Evolutionary conservation across 2,113 vertebrate genomes (phyloP).

Genomic region (Orthonyx spaldingii): DNA sequence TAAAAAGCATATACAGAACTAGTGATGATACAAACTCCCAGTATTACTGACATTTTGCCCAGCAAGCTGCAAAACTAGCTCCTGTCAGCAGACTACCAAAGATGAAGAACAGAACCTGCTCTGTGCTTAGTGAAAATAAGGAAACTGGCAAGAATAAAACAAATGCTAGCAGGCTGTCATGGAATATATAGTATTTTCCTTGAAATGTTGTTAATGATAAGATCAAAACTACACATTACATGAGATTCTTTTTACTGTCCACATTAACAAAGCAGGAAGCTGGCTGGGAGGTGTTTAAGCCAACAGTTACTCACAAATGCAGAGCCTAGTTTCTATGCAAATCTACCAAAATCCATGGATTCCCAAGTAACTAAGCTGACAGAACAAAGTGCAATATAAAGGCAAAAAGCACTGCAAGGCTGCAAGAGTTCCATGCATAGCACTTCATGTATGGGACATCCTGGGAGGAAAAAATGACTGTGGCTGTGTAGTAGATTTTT

Average conservation of each 20-base stretch:
- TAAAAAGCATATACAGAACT: background rate
- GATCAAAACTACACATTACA: background rate
- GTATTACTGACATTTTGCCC: background rate
- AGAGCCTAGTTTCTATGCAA: background rate
- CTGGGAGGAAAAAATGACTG: rapidly evolving
- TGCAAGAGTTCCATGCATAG: background rate
- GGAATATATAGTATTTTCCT: background rate
- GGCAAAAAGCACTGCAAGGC: background rate
- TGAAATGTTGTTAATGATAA: background rate
- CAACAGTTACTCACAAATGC: background rate
- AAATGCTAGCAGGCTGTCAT: background rate
- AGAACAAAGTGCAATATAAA: background rate
- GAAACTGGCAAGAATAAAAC: background rate
- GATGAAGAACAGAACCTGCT: background rate
- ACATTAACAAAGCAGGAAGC: background rate
- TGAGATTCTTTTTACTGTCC: background rate
- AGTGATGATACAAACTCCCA: background rate
- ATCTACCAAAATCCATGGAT: background rate
- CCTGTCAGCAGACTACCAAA: background rate
- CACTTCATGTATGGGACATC: background rate
- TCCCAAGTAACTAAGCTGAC: background rate
- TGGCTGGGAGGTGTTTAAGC: background rate
- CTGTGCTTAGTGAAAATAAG: background rate
- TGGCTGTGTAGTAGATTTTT: background rate
- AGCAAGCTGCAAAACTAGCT: background rate